phyloP scores from a whole-genome alignment of 2,797 vertebrate species.

The Poecilia wingei region DNA sequence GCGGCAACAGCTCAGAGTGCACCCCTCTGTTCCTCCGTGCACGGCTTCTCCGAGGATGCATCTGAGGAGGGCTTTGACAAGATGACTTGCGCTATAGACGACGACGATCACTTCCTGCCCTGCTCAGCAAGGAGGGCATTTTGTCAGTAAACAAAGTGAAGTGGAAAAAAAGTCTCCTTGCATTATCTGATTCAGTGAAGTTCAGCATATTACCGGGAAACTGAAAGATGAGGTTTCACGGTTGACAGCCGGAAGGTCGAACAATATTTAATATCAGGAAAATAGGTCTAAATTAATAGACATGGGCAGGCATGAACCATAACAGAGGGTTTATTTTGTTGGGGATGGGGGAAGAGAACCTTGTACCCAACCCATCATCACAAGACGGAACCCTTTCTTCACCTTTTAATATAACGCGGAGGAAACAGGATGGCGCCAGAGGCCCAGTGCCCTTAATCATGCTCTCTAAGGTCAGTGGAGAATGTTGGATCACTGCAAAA shows the following conservation, averaged over 20 bases:
- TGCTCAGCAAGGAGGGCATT: slow-evolving; percentile 55
- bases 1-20: slow-evolving; percentile 74
- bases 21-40: slow-evolving; percentile 65
- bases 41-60: slow-evolving; percentile 60
- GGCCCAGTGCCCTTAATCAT: slow-evolving; percentile 78
- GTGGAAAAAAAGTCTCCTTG: slow-evolving; percentile 28
- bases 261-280: slow-evolving; percentile 46
- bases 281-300: slow-evolving; percentile 52
- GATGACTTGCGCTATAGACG: slow-evolving; percentile 59
- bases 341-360: slow-evolving; percentile 39
- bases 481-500: slow-evolving; percentile 61
- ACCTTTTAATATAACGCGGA: slow-evolving; percentile 83
- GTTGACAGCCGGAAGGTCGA: slow-evolving; percentile 51
- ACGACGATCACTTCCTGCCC: slow-evolving; percentile 52
- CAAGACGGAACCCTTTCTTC: slow-evolving; percentile 79
- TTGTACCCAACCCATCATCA: slow-evolving; percentile 63
- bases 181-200: slow-evolving; percentile 57
- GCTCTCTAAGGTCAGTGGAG: slow-evolving; percentile 78
- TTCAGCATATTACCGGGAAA: slow-evolving; percentile 56
- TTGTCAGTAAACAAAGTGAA: slow-evolving; percentile 58
- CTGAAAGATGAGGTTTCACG: slow-evolving; percentile 66
- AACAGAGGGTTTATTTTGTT: slow-evolving; percentile 42
- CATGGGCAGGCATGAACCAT: slow-evolving; percentile 39
- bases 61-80: slow-evolving; percentile 74
- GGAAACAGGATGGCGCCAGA: slow-evolving; percentile 76